phyloP scores from a whole-genome alignment of 1,140 invertebrate species.

The Alviniconcha marisindica region DNA sequence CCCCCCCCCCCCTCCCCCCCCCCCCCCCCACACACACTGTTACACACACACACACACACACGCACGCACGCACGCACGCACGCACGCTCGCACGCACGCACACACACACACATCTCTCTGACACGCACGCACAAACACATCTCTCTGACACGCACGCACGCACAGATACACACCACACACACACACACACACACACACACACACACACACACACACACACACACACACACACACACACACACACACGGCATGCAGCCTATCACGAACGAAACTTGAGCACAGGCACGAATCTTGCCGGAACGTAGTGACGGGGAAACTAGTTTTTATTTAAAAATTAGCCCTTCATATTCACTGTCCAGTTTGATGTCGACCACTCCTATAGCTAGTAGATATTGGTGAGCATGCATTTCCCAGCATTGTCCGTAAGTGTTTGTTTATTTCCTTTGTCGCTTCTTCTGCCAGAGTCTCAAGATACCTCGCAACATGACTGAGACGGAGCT shows the following conservation, averaged over 20 bases:
- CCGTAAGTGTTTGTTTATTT: no score
- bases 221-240: not conserved
- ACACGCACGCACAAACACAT: not conserved
- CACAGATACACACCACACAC: not conserved
- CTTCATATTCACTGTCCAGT: not conserved
- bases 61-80: not conserved
- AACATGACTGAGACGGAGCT: not conserved
- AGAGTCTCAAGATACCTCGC: not conserved
- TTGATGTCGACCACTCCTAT: not conserved
- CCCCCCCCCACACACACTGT: no score
- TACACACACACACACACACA: not conserved
- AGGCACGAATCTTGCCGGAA: not conserved
- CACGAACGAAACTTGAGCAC: no score
- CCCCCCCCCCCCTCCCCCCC: no score
- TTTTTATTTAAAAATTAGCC: not conserved
- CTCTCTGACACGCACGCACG: not conserved
- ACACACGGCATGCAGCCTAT: no score
- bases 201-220: conserved; percentile 2
- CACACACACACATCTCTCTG: not conserved
- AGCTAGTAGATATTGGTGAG: not conserved
- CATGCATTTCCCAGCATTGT: no score
- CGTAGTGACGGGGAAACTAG: not conserved
- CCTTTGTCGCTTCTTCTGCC: not conserved
- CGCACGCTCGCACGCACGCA: not conserved
- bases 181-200: not conserved